Conservation (phyloP, 2,113 vertebrate genomes). For the Scartelaos histophorus region DNA sequence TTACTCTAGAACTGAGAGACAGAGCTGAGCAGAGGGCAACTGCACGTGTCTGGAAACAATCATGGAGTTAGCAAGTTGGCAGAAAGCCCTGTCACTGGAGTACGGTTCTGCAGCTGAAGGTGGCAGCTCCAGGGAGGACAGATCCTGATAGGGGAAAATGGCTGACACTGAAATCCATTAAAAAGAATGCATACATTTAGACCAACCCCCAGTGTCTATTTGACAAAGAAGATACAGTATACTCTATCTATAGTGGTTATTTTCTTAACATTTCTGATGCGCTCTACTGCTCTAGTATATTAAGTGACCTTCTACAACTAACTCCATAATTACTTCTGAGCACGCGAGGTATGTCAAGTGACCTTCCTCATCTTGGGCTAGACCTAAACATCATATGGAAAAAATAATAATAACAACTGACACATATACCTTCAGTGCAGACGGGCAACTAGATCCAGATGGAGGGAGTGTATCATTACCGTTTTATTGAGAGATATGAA, state of each 20-base stretch:
- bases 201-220: not conserved
- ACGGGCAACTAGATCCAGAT: slow-evolving; percentile 78
- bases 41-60: slow-evolving; percentile 75
- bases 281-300: slow-evolving; percentile 58
- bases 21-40: slow-evolving; percentile 72
- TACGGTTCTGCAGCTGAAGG: slow-evolving; percentile 53
- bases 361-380: slow-evolving; percentile 63
- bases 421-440: slow-evolving; percentile 65
- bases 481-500: slow-evolving; percentile 76
- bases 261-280: slow-evolving; percentile 2
- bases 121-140: slow-evolving; percentile 34
- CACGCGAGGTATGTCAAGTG: slow-evolving; percentile 60
- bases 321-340: slow-evolving; percentile 62
- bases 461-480: slow-evolving; percentile 69
- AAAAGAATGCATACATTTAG: not conserved
- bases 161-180: slow-evolving; percentile 33
- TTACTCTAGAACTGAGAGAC: slow-evolving; percentile 69
- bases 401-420: slow-evolving; percentile 72
- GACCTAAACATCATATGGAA: slow-evolving; percentile 66
- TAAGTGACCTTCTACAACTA: slow-evolving; percentile 67
- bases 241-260: not conserved
- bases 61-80: slow-evolving; percentile 69
- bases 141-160: slow-evolving; percentile 35
- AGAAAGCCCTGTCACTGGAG: slow-evolving; percentile 63
- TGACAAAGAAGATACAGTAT: not conserved